Percentiles rank a stretch among this genome's conserved stretches.
Evolutionary conservation across 2,888 invertebrate genomes (phyloP).

Genomic region (Xestobium rufovillosum): DNA sequence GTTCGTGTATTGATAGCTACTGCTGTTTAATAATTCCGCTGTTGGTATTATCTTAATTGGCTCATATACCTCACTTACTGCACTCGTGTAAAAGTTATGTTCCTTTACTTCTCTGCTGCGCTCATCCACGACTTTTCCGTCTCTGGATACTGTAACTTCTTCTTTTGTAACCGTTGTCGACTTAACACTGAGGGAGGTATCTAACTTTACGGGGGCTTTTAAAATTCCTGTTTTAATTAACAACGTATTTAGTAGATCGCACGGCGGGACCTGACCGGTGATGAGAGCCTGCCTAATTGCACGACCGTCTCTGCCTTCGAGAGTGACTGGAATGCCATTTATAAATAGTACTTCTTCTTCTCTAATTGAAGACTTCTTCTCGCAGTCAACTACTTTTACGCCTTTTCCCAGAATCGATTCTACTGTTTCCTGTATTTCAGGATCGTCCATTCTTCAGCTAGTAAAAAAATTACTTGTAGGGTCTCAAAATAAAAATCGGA

Average conservation of each 20-base stretch:
- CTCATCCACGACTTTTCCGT: constrained; percentile 63
- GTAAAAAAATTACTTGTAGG: no score
- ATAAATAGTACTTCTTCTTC: constrained; percentile 65
- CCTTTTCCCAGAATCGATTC: constrained; percentile 66
- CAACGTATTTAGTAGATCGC: constrained; percentile 61
- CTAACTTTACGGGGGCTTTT: constrained; percentile 60
- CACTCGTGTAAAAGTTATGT: constrained; percentile 60
- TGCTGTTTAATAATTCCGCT: constrained; percentile 35
- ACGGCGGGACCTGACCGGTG: constrained; percentile 62
- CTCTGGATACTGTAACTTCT: constrained; percentile 60
- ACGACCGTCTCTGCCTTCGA: constrained; percentile 60
- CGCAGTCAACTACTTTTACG: constrained; percentile 63
- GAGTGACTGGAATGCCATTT: constrained; percentile 60
- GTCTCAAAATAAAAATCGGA: no score
- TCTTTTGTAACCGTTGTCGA: constrained; percentile 64
- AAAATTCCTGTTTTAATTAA: constrained; percentile 58
- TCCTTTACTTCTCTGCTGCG: constrained; percentile 62
- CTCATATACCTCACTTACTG: constrained; percentile 61
- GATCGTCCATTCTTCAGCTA: constrained; percentile 64
- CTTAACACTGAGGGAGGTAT: constrained; percentile 63
- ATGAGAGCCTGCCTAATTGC: constrained; percentile 62
- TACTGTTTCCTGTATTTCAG: constrained; percentile 65
- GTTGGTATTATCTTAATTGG: constrained; percentile 45
- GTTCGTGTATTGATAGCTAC: constrained; percentile 30
- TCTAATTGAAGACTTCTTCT: constrained; percentile 62